phyloP scores from a whole-genome alignment of 2,797 vertebrate genomes.

The Malacoraja senta region DNA sequence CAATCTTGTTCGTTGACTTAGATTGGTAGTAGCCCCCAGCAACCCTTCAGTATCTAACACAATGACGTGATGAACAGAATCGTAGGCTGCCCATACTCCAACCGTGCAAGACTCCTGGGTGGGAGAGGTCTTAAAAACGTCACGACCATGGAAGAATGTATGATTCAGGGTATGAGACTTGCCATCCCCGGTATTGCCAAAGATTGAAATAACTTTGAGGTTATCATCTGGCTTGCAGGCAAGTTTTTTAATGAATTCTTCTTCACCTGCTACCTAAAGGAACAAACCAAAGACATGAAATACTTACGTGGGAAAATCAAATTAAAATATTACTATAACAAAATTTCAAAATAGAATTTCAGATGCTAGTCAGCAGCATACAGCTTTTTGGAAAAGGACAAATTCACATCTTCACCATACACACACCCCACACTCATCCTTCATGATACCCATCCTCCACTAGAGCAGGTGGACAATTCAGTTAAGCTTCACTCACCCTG shows the following conservation, averaged over 20 bases:
- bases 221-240: conserved; percentile 82
- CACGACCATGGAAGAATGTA: conserved; percentile 92
- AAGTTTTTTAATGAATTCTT: conserved; percentile 81
- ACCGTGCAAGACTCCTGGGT: conserved; percentile 96
- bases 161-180: conserved; percentile 98
- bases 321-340: background rate
- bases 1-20: conserved; percentile 89
- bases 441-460: background rate
- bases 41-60: conserved; percentile 96
- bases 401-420: too few relatives aligned
- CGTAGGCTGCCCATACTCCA: conserved; percentile 93
- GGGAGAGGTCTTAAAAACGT: conserved; percentile 93
- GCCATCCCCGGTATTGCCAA: conserved; percentile 95
- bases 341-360: background rate
- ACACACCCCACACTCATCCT: too few relatives aligned
- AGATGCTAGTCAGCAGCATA: background rate
- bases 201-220: conserved; percentile 94
- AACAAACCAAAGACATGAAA: conserved; percentile 39
- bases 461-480: too few relatives aligned
- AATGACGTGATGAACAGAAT: conserved; percentile 81
- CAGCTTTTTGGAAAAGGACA: background rate
- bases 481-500: too few relatives aligned
- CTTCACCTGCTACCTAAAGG: conserved; percentile 78
- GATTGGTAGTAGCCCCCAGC: conserved; percentile 83
- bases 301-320: background rate